Percentiles rank a stretch among this genome's conserved stretches.
Evolutionary conservation across 2,888 invertebrate species (phyloP).

Genomic region (Sisyra nigra): DNA sequence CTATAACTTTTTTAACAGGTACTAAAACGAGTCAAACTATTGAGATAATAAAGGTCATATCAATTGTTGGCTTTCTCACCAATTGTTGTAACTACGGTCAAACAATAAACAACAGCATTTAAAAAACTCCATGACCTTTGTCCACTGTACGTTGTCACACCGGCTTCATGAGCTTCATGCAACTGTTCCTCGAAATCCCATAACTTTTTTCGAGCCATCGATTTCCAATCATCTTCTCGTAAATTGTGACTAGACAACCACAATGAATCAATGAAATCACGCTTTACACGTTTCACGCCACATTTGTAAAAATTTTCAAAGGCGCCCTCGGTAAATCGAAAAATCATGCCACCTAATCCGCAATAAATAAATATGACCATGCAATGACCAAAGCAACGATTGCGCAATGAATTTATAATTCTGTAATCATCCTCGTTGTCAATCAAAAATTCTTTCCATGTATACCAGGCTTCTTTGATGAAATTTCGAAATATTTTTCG

Average conservation of each 20-base stretch:
- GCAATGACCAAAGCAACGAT: slow-evolving; percentile 50
- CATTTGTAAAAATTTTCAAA: slow-evolving; percentile 79
- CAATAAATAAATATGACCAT: slow-evolving; percentile 55
- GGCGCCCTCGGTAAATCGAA: slow-evolving; percentile 68
- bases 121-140: slow-evolving; percentile 77
- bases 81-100: slow-evolving; percentile 78
- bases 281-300: slow-evolving; percentile 69
- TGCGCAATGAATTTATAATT: slow-evolving; percentile 37
- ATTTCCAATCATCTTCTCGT: slow-evolving; percentile 82
- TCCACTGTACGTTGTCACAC: slow-evolving; percentile 69
- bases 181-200: slow-evolving; percentile 76
- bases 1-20: background rate
- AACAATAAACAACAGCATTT: slow-evolving; percentile 71
- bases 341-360: slow-evolving; percentile 65
- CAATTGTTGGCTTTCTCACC: slow-evolving; percentile 42
- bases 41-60: no score
- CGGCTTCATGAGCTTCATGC: slow-evolving; percentile 68
- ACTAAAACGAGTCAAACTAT: background rate
- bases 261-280: slow-evolving; percentile 69
- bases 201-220: slow-evolving; percentile 61
- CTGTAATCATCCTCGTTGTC: slow-evolving; percentile 38
- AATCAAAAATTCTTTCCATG: slow-evolving; percentile 41
- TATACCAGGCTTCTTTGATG: slow-evolving; percentile 23
- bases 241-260: slow-evolving; percentile 70
- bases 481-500: slow-evolving; percentile 3